A percentile compares a stretch with the other conserved stretches of the same genome.
phyloP scores from a whole-genome alignment of 2,113 vertebrate species.

The Gnathonemus echidnorhynchus region DNA sequence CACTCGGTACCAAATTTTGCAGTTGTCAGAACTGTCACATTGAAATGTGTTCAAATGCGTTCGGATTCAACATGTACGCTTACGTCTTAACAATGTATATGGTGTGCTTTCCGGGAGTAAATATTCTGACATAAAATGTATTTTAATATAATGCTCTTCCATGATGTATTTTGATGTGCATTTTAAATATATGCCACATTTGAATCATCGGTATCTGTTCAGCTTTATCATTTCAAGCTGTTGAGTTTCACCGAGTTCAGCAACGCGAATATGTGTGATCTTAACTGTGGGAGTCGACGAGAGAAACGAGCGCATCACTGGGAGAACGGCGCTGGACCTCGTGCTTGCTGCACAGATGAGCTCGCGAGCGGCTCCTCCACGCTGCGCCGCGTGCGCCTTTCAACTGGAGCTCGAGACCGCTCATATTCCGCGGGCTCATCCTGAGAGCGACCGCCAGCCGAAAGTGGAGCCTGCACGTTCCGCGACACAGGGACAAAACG shows the following conservation, averaged over 20 bases:
- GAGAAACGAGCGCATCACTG: neutral
- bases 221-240: slow-evolving; percentile 47
- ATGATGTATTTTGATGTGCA: slow-evolving; percentile 67
- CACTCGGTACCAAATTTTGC: neutral
- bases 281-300: neutral
- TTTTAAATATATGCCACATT: slow-evolving; percentile 54
- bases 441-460: neutral
- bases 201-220: slow-evolving; percentile 47
- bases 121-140: slow-evolving; percentile 54
- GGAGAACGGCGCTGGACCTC: neutral
- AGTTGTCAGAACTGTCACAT: neutral
- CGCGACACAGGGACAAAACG: neutral
- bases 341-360: neutral
- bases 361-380: neutral
- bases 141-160: slow-evolving; percentile 62
- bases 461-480: neutral
- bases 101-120: slow-evolving; percentile 56
- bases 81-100: slow-evolving; percentile 49
- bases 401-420: neutral
- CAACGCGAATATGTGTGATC: slow-evolving; percentile 36
- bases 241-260: slow-evolving; percentile 36
- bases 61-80: slow-evolving; percentile 28
- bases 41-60: slow-evolving; percentile 17
- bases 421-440: neutral
- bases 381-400: neutral